phyloP scores from a whole-genome alignment of 2,113 vertebrate species.

The Eolophus roseicapilla region DNA sequence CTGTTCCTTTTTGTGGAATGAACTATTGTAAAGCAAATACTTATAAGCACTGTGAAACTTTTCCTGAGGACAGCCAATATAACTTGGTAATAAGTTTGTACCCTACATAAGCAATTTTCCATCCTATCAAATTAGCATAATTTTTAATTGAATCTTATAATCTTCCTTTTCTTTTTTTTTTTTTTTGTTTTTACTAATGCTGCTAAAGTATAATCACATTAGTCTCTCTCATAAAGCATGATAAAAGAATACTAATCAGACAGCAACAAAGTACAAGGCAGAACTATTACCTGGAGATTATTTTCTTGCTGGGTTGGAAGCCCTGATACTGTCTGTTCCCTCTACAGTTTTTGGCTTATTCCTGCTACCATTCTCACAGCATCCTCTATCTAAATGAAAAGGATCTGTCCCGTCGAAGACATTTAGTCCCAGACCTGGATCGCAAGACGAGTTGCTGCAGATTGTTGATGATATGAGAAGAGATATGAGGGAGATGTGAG shows the following conservation, averaged over 20 bases:
- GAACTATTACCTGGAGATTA: neutral
- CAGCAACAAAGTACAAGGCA: neutral
- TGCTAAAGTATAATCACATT: constrained; percentile 28
- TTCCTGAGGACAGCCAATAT: neutral
- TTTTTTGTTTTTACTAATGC: constrained; percentile 17
- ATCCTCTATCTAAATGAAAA: neutral
- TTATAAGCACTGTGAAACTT: constrained; percentile 7
- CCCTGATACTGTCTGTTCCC: neutral
- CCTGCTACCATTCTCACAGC: neutral
- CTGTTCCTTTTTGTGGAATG: neutral
- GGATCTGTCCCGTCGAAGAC: neutral
- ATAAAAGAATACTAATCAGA: constrained; percentile 47
- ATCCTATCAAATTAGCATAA: constrained; percentile 37
- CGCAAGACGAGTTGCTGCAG: neutral
- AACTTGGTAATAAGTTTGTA: neutral
- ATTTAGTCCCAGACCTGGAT: neutral
- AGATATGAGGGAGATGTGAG: neutral
- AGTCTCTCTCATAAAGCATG: neutral
- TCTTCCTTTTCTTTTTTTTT: neutral
- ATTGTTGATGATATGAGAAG: neutral
- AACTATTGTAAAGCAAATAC: neutral
- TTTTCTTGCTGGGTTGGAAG: neutral
- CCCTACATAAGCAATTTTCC: constrained; percentile 5
- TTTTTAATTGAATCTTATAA: constrained; percentile 51
- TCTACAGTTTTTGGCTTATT: neutral